phyloP scores from a whole-genome alignment of 2,797 vertebrate species.

The Corythornis leucogaster region DNA sequence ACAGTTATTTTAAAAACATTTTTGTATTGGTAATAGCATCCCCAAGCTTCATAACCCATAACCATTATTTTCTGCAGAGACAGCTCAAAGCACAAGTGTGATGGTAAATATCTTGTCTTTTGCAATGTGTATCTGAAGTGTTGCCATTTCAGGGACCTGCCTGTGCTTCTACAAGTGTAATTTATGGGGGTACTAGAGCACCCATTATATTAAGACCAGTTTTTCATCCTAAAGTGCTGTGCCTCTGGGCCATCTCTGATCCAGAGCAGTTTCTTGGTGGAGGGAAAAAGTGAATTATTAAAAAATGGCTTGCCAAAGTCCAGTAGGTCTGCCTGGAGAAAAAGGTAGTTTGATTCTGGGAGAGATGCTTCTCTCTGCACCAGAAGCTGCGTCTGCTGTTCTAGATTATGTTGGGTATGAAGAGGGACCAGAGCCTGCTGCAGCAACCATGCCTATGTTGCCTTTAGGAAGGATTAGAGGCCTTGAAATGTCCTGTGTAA shows the following conservation, averaged over 20 bases:
- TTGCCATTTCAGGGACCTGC: background rate
- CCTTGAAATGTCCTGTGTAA: background rate
- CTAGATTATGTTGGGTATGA: background rate
- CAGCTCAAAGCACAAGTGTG: background rate
- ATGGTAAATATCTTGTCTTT: background rate
- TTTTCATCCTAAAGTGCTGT: background rate
- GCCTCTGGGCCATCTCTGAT: background rate
- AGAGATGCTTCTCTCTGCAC: background rate
- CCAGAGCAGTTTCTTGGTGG: background rate
- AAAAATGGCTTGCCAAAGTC: background rate
- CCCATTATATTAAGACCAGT: fast-evolving
- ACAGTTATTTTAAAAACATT: background rate
- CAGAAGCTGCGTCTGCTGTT: background rate
- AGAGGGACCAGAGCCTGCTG: fast-evolving
- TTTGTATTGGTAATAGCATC: background rate
- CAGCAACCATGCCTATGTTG: fast-evolving
- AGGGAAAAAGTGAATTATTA: background rate
- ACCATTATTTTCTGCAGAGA: background rate
- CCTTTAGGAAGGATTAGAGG: background rate
- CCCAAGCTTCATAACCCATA: background rate
- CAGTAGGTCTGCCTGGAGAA: background rate
- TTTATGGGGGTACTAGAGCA: background rate
- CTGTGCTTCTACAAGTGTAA: background rate
- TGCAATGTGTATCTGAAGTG: fast-evolving
- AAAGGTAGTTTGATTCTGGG: background rate